Conservation (phyloP, 92 coral and sea anemone species). For the Micromussa lordhowensis region DNA sequence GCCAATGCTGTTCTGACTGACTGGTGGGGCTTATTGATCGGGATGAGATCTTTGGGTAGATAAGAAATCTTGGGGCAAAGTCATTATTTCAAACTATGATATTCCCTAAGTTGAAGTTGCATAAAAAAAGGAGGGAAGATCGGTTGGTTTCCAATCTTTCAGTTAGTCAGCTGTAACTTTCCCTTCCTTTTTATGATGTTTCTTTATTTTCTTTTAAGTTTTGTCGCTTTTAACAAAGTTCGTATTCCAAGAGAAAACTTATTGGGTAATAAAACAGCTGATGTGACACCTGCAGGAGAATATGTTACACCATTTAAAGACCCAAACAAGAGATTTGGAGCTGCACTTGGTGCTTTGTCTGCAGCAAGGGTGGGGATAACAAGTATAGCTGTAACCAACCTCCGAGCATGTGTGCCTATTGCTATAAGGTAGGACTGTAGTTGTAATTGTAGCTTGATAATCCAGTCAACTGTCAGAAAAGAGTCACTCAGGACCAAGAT, state of each 20-base stretch:
- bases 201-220: slow-evolving; percentile 39
- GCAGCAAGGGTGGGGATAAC: slow-evolving; percentile 97
- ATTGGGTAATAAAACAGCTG: slow-evolving; percentile 82
- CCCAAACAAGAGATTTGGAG: slow-evolving; percentile 96
- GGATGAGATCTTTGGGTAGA: no score
- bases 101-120: no score
- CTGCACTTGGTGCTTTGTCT: slow-evolving; percentile 95
- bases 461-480: no score
- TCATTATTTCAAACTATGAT: no score
- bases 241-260: slow-evolving; percentile 85
- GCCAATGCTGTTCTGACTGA: no score
- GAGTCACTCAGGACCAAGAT: no score
- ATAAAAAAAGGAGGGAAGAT: no score
- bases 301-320: slow-evolving; percentile 92
- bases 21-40: no score
- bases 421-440: slow-evolving; percentile 80
- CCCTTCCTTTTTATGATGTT: neutral
- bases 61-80: no score
- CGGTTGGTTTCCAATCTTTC: no score
- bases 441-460: neutral
- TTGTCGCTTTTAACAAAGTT: slow-evolving; percentile 93
- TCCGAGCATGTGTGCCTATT: slow-evolving; percentile 79
- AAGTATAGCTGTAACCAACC: slow-evolving; percentile 82
- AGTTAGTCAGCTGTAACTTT: neutral
- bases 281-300: slow-evolving; percentile 91